Conservation (phyloP, 2,888 invertebrate species). For the Drosophila percnosoma region DNA sequence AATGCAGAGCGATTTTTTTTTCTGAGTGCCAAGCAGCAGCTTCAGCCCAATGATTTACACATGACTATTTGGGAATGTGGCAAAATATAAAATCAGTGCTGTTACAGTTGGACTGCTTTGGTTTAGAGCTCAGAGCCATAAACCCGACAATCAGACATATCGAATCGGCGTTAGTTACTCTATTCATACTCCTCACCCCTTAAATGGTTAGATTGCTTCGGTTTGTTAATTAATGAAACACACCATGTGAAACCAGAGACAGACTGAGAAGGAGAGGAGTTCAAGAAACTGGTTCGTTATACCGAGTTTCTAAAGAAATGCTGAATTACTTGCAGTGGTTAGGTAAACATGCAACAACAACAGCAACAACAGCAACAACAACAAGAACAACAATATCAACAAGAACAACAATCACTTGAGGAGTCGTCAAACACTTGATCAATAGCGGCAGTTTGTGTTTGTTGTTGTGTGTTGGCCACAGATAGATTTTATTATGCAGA, state of each 20-base stretch:
- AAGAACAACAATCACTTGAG: conserved; percentile 49
- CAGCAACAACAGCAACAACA: background rate
- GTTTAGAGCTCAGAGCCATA: conserved; percentile 13
- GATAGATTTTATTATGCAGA: conserved; percentile 59
- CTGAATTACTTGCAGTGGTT: conserved; percentile 51
- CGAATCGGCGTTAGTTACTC: conserved; percentile 54
- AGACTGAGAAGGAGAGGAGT: background rate
- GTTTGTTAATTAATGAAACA: conserved; percentile 63
- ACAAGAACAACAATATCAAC: background rate
- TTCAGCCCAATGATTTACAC: conserved; percentile 54
- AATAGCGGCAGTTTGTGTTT: conserved; percentile 59
- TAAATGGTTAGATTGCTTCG: conserved; percentile 21
- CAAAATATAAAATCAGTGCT: conserved; percentile 9
- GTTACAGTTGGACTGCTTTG: background rate
- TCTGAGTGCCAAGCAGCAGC: conserved; percentile 4
- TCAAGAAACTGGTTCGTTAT: conserved; percentile 49
- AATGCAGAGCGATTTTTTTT: background rate
- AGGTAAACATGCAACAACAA: conserved; percentile 45
- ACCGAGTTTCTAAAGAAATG: conserved; percentile 47
- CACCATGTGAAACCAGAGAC: conserved; percentile 17
- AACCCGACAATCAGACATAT: conserved; percentile 48
- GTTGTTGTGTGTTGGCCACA: conserved; percentile 45
- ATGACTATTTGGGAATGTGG: conserved; percentile 36
- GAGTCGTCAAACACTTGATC: conserved; percentile 71
- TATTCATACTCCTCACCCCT: conserved; percentile 10